Conservation (phyloP, 2,888 invertebrate genomes). For the Apotomis turbidana region DNA sequence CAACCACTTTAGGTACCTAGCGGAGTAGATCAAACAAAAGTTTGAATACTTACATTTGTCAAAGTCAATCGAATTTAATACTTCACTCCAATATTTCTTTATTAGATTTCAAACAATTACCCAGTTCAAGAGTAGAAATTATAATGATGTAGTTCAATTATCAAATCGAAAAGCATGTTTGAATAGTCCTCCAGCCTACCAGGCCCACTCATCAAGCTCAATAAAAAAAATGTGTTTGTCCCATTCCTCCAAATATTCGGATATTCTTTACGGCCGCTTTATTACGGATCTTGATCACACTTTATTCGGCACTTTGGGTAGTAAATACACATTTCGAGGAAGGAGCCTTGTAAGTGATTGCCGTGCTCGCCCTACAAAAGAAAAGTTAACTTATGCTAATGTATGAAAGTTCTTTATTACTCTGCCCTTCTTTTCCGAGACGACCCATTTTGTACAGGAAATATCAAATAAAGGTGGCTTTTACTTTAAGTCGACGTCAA, state of each 20-base stretch:
- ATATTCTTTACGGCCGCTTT: conserved; percentile 39
- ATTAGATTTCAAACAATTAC: too few species aligned
- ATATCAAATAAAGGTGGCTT: conserved; percentile 23
- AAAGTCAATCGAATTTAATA: too few species aligned
- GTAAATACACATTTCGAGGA: conserved; percentile 39
- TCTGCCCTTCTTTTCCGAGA: background rate
- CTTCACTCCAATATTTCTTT: too few species aligned
- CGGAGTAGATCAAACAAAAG: too few species aligned
- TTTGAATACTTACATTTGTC: too few species aligned
- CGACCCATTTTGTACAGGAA: conserved; percentile 17
- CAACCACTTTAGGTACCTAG: too few species aligned
- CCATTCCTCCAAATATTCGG: conserved; percentile 34
- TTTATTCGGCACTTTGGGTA: conserved; percentile 39
- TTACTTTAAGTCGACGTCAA: conserved; percentile 18
- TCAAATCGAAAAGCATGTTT: too few species aligned
- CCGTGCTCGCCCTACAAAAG: conserved; percentile 26
- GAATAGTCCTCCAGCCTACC: background rate
- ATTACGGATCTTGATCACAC: conserved; percentile 42
- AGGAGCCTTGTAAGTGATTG: conserved; percentile 35
- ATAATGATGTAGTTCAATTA: too few species aligned
- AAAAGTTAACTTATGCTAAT: conserved; percentile 35
- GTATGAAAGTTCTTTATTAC: conserved; percentile 28
- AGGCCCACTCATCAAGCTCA: background rate
- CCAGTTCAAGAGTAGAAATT: too few species aligned
- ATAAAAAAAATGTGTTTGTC: conserved; percentile 33